phyloP scores from a whole-genome alignment of 2,113 vertebrate species.

The Gymnocephalus cernua region DNA sequence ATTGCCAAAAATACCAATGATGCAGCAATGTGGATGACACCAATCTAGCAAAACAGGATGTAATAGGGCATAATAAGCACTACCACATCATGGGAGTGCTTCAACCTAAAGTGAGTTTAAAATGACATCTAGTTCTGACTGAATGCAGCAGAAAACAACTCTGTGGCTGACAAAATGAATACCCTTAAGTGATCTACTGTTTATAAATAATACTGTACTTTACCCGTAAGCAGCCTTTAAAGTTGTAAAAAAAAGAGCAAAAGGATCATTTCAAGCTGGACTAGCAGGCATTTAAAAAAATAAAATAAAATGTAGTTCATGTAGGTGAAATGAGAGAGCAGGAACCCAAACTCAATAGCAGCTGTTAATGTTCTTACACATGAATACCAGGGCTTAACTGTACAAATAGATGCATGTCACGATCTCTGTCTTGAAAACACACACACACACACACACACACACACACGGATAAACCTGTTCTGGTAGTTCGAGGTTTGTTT shows the following conservation, averaged over 20 bases:
- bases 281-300: background rate
- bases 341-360: background rate
- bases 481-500: conserved; percentile 76
- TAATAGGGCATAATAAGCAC: conserved; percentile 4
- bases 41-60: conserved; percentile 30
- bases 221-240: background rate
- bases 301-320: background rate
- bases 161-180: conserved; percentile 36
- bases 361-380: background rate
- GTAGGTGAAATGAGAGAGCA: background rate
- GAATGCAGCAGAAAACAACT: conserved; percentile 37
- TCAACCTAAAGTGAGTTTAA: conserved; percentile 14
- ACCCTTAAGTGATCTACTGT: background rate
- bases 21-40: conserved; percentile 21
- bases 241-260: conserved; percentile 14
- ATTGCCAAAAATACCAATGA: conserved; percentile 26
- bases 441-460: background rate
- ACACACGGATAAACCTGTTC: conserved; percentile 68
- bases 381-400: conserved; percentile 25
- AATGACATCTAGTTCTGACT: background rate
- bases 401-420: conserved; percentile 40
- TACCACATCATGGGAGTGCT: background rate
- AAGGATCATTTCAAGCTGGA: conserved; percentile 3
- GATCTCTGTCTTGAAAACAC: conserved; percentile 37
- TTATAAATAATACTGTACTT: conserved; percentile 11